phyloP scores from a whole-genome alignment of 1,140 invertebrate genomes.

The Drosophila lowei region DNA sequence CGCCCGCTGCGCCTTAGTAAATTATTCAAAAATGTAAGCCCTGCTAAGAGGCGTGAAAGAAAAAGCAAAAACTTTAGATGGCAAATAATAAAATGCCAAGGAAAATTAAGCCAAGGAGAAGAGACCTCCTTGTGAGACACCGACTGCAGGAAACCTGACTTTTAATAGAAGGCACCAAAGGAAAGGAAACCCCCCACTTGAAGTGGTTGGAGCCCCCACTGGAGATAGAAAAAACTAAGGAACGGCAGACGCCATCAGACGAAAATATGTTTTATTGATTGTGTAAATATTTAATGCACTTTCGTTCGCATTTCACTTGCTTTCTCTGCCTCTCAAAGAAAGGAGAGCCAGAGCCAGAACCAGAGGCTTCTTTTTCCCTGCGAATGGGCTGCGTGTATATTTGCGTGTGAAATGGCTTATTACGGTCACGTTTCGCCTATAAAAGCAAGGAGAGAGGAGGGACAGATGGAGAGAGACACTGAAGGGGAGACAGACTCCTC shows the following conservation, averaged over 20 bases:
- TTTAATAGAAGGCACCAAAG: too few relatives aligned
- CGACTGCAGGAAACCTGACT: too few relatives aligned
- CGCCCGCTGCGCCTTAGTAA: too few relatives aligned
- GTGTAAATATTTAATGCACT: slow-evolving; percentile 52
- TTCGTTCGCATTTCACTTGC: slow-evolving; percentile 27
- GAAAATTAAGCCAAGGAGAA: background rate
- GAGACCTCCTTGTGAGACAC: too few relatives aligned
- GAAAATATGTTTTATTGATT: slow-evolving; percentile 50
- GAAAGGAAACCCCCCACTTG: too few relatives aligned
- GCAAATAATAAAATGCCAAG: slow-evolving; percentile 26
- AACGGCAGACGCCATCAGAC: slow-evolving; percentile 1
- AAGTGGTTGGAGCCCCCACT: too few relatives aligned
- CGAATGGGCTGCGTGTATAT: slow-evolving; percentile 15
- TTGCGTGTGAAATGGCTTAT: slow-evolving; percentile 47
- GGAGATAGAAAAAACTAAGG: too few relatives aligned
- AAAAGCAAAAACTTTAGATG: slow-evolving; percentile 45
- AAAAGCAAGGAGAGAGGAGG: slow-evolving; percentile 11
- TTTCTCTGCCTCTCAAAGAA: background rate
- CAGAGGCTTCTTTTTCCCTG: slow-evolving; percentile 4
- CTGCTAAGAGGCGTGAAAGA: slow-evolving; percentile 12
- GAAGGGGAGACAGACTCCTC: too few relatives aligned
- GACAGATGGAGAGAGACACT: too few relatives aligned
- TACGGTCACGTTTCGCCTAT: slow-evolving; percentile 41
- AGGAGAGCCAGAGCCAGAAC: too few relatives aligned
- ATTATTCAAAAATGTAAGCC: slow-evolving; percentile 30